phyloP scores from a whole-genome alignment of 1,140 invertebrate species.

The Brachionus manjavacas region DNA sequence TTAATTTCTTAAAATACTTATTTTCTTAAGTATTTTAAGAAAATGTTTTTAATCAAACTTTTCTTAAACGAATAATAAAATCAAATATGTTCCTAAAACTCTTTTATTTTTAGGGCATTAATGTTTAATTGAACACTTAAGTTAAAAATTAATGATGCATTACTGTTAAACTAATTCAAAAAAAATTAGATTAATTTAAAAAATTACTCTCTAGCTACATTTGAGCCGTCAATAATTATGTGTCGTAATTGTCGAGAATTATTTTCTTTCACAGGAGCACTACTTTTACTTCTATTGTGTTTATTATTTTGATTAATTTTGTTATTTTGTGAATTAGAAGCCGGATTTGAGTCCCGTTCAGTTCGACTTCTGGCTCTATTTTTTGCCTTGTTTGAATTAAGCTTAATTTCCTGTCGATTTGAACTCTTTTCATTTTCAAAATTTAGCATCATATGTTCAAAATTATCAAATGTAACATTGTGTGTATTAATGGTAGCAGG shows the following conservation, averaged over 20 bases:
- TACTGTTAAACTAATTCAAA: background rate
- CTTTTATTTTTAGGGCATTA: too few relatives aligned
- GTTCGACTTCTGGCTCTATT: slow-evolving; percentile 1
- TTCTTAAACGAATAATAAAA: too few relatives aligned
- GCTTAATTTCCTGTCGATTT: background rate
- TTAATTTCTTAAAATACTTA: too few relatives aligned
- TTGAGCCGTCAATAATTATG: slow-evolving; percentile 35
- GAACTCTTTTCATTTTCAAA: background rate
- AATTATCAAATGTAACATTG: background rate
- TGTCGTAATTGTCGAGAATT: background rate
- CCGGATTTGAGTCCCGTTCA: background rate
- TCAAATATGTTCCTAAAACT: too few relatives aligned
- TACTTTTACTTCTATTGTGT: background rate
- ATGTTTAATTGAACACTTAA: too few relatives aligned
- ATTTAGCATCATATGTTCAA: background rate
- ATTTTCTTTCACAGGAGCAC: background rate
- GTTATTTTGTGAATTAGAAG: background rate
- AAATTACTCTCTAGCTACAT: slow-evolving; percentile 42
- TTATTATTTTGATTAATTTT: background rate
- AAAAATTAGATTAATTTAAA: background rate
- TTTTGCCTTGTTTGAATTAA: background rate
- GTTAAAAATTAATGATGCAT: too few relatives aligned
- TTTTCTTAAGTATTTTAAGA: too few relatives aligned
- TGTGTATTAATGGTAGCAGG: background rate
- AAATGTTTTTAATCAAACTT: too few relatives aligned